phyloP scores from a whole-genome alignment of 2,888 invertebrate species.

The Steinernema carpocapsae region DNA sequence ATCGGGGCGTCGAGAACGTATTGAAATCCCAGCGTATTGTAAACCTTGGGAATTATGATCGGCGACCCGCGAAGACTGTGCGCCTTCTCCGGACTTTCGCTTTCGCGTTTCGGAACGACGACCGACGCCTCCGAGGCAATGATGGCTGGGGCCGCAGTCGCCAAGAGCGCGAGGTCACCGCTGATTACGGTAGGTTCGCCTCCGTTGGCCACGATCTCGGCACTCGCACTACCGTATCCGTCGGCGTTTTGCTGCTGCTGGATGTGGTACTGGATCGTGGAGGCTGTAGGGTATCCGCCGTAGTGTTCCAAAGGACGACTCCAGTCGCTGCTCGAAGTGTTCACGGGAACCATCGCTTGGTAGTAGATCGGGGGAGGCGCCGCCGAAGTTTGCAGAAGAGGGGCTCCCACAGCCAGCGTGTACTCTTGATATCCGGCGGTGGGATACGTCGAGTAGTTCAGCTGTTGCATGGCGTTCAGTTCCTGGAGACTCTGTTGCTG shows the following conservation, averaged over 20 bases:
- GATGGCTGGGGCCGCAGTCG: conserved; percentile 10
- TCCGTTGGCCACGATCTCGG: conserved; percentile 11
- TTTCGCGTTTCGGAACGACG: conserved; percentile 19
- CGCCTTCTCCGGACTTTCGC: conserved; percentile 28
- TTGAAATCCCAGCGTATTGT: conserved; percentile 91
- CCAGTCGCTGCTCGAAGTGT: conserved; percentile 22
- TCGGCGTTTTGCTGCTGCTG: conserved; percentile 20
- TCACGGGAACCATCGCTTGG: conserved; percentile 29
- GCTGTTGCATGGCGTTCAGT: conserved; percentile 30
- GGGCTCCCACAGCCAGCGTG: conserved; percentile 20
- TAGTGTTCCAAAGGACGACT: conserved; percentile 28
- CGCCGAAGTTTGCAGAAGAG: not conserved
- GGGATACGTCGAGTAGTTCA: conserved; percentile 27
- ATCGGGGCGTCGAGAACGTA: conserved; percentile 96
- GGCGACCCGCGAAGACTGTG: conserved; percentile 18
- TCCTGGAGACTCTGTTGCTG: conserved; percentile 28
- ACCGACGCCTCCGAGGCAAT: conserved; percentile 19
- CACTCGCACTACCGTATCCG: conserved; percentile 11
- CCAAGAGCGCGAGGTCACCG: conserved; percentile 21
- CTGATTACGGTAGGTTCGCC: conserved; percentile 15
- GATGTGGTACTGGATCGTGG: conserved; percentile 26
- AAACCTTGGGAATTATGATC: conserved; percentile 18
- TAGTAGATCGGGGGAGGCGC: conserved; percentile 16
- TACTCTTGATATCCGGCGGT: conserved; percentile 30
- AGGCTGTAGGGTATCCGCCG: conserved; percentile 25